Evolutionary conservation across 2,113 vertebrate genomes (phyloP).

Genomic region (Monopterus albus): DNA sequence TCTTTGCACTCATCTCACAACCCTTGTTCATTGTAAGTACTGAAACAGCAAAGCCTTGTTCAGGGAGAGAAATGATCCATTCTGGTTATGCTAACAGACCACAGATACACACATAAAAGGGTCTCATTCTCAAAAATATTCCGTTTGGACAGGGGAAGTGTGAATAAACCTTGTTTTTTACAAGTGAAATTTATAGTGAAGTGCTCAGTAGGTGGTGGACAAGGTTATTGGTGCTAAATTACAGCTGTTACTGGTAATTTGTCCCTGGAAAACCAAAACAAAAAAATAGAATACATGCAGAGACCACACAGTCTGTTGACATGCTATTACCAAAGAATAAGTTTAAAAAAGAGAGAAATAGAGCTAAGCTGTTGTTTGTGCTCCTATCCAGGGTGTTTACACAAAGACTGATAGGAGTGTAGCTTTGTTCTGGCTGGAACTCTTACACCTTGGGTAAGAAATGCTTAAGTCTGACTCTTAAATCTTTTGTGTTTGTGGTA

Average conservation of each 20-base stretch:
- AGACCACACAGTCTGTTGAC: slow-evolving; percentile 7
- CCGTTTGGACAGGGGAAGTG: slow-evolving; percentile 11
- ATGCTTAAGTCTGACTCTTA: neutral
- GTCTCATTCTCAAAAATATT: slow-evolving; percentile 20
- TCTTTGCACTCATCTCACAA: slow-evolving; percentile 49
- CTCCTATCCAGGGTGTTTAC: slow-evolving; percentile 8
- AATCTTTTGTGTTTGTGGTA: neutral
- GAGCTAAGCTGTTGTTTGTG: neutral
- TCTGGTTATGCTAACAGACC: slow-evolving; percentile 37
- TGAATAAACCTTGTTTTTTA: neutral
- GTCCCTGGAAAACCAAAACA: neutral
- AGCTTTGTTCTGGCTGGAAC: neutral
- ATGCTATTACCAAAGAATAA: neutral
- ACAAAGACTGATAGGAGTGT: neutral
- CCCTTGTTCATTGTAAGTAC: slow-evolving; percentile 76
- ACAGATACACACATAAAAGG: slow-evolving; percentile 32
- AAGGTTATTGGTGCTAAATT: neutral
- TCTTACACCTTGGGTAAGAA: neutral
- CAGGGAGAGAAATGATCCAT: slow-evolving; percentile 44
- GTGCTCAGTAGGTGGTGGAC: too few relatives aligned
- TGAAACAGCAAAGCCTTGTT: slow-evolving; percentile 74
- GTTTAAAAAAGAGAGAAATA: slow-evolving; percentile 31
- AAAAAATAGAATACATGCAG: too few relatives aligned
- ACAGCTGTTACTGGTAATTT: neutral
- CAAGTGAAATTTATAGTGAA: neutral